Evolutionary conservation across 2,797 vertebrate genomes (phyloP).

Genomic region (Micromesistius poutassou): DNA sequence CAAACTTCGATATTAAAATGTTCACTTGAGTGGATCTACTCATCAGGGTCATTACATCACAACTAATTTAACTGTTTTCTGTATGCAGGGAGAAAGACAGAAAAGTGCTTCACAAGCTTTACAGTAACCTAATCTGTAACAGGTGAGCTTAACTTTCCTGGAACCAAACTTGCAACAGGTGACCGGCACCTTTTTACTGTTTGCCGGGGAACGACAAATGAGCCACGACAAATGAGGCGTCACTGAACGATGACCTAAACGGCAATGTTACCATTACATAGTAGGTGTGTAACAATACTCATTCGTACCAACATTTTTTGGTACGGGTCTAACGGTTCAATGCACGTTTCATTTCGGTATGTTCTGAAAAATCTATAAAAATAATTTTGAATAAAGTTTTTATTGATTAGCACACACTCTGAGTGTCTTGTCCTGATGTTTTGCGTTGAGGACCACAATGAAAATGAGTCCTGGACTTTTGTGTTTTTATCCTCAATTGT

Average conservation of each 20-base stretch:
- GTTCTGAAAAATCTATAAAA: too few species aligned
- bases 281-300: too few species aligned
- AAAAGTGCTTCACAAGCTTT: background rate
- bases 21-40: slow-evolving; percentile 69
- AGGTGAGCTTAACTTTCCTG: background rate
- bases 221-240: slow-evolving; percentile 69
- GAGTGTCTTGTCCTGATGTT: too few species aligned
- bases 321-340: too few species aligned
- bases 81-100: slow-evolving; percentile 2
- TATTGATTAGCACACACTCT: too few species aligned
- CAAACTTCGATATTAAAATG: background rate
- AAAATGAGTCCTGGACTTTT: too few species aligned
- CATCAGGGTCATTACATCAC: slow-evolving; percentile 19
- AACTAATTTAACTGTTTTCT: background rate
- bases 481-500: too few species aligned
- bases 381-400: too few species aligned
- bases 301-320: too few species aligned
- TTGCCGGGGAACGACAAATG: slow-evolving; percentile 77
- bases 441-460: too few species aligned
- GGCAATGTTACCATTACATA: background rate
- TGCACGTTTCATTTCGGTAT: too few species aligned
- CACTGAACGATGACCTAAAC: slow-evolving; percentile 54
- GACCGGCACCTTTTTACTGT: slow-evolving; percentile 62
- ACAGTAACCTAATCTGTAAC: background rate
- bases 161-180: background rate